These are phyloP conservation scores for Panagrolaimus sp. DNA, from an alignment of 1,140 invertebrate species.

Conservation along the genomic window DNA sequence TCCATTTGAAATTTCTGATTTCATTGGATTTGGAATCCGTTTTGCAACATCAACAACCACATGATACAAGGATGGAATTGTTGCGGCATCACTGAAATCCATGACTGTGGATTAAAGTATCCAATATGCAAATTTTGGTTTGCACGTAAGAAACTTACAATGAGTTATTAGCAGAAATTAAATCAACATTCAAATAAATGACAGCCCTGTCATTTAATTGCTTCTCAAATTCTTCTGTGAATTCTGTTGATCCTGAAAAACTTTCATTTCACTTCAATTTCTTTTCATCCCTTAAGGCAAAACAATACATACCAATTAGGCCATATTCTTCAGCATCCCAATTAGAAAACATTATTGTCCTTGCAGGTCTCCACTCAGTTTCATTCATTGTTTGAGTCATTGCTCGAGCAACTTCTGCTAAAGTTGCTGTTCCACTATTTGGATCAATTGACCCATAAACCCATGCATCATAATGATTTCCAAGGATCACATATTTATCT, in stretches of 20 bases:
- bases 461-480: conserved; percentile 67
- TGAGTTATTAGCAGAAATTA: not conserved
- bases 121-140: not conserved
- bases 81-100: conserved; percentile 38
- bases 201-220: conserved; percentile 46
- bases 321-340: conserved; percentile 65
- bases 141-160: conserved; percentile 8
- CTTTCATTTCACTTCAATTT: not conserved
- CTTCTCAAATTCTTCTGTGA: conserved; percentile 46
- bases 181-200: conserved; percentile 55
- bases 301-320: conserved; percentile 18
- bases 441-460: conserved; percentile 59
- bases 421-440: conserved; percentile 61
- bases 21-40: conserved; percentile 46
- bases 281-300: no score
- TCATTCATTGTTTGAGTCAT: conserved; percentile 58
- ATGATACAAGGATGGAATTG: conserved; percentile 48
- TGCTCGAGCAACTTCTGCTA: conserved; percentile 64
- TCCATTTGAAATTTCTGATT: conserved; percentile 39
- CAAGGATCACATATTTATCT: conserved; percentile 66
- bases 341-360: conserved; percentile 63
- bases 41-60: conserved; percentile 48
- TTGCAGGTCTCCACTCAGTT: conserved; percentile 60
- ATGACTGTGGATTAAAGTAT: not conserved
- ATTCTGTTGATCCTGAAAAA: not conserved